Conservation (phyloP, 2,797 vertebrate species). For the Eptatretus atami region DNA sequence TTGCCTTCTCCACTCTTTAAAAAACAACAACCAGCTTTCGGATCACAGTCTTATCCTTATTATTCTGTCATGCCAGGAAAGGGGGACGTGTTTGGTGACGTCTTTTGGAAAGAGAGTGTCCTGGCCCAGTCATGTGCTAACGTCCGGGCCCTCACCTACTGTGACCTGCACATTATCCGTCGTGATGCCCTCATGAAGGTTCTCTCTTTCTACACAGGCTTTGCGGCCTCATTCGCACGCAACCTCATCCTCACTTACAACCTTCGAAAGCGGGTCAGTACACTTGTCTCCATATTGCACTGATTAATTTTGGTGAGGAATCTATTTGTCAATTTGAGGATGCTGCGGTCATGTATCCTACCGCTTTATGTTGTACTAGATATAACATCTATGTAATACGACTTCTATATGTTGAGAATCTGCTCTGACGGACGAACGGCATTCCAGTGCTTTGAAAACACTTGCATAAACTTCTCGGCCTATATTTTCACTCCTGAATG, state of each 20-base stretch:
- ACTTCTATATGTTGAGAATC: too few relatives aligned
- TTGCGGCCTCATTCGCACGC: constrained; percentile 87
- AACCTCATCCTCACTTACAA: constrained; percentile 95
- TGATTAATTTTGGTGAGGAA: too few relatives aligned
- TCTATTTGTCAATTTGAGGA: too few relatives aligned
- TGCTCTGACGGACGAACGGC: too few relatives aligned
- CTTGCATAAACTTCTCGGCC: too few relatives aligned
- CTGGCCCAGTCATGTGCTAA: constrained; percentile 84
- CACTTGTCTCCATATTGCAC: background rate
- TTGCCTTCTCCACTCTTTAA: background rate
- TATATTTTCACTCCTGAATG: too few relatives aligned
- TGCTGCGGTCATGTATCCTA: too few relatives aligned
- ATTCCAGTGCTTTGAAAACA: too few relatives aligned
- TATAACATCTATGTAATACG: too few relatives aligned
- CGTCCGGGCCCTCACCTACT: constrained; percentile 81
- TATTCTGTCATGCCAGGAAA: constrained; percentile 26
- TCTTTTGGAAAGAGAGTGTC: constrained; percentile 91
- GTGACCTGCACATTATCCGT: constrained; percentile 88
- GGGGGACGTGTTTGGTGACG: constrained; percentile 88
- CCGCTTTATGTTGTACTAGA: too few relatives aligned
- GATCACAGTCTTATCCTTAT: background rate
- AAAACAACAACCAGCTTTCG: background rate
- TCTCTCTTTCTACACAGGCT: constrained; percentile 86
- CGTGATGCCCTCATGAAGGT: constrained; percentile 89
- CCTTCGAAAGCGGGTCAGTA: constrained; percentile 68